A percentile compares a stretch with the other conserved stretches of the same genome.
Conservation (phyloP, 23 tunicate genomes). For the Styela clava region DNA sequence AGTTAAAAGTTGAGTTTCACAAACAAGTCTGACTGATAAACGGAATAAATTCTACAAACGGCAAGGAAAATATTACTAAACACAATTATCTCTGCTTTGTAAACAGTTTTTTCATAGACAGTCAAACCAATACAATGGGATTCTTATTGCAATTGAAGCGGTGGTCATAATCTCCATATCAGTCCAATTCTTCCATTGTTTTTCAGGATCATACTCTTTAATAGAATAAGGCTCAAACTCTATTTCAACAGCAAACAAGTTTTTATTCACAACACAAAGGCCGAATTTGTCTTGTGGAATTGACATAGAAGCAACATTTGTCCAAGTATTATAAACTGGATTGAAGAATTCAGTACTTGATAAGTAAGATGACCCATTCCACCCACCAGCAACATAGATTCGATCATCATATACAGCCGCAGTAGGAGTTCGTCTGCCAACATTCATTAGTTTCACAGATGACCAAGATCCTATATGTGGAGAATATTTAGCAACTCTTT, state of each 20-base stretch:
- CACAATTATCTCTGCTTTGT: too few relatives aligned
- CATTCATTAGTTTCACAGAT: background rate
- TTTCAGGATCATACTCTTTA: too few relatives aligned
- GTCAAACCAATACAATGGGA: too few relatives aligned
- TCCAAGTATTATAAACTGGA: background rate
- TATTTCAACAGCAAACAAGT: background rate
- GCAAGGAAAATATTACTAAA: too few relatives aligned
- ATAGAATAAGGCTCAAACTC: too few relatives aligned
- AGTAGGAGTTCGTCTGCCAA: background rate
- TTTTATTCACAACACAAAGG: background rate
- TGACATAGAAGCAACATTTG: background rate
- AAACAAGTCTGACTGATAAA: too few relatives aligned
- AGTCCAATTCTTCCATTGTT: too few relatives aligned
- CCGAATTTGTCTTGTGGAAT: background rate
- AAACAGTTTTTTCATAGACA: too few relatives aligned
- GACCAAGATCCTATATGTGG: background rate
- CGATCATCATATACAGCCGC: background rate
- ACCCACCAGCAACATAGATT: background rate
- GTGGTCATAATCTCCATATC: too few relatives aligned
- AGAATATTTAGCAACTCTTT: background rate
- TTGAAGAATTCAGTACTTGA: background rate
- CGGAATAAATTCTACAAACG: too few relatives aligned
- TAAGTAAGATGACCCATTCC: background rate
- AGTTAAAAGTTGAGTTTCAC: too few relatives aligned
- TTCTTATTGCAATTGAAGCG: too few relatives aligned